Percentiles rank a stretch among this genome's conserved stretches.
Conservation (phyloP, 2,888 invertebrate species). For the Caenorhabditis wallacei region DNA sequence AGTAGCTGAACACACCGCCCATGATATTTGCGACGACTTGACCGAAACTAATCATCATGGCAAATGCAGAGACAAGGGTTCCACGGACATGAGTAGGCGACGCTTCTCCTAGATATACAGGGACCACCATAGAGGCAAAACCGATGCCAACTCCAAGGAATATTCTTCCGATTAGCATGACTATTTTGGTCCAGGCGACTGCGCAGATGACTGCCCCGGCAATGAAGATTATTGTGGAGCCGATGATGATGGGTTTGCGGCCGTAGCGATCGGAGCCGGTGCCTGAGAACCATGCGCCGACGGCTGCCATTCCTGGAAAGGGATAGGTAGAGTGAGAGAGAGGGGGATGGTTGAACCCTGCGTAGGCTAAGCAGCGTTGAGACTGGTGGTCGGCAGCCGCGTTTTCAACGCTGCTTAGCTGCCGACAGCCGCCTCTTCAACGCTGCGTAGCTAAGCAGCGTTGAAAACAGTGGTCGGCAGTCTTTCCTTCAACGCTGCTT, state of each 20-base stretch:
- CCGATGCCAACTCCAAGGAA: constrained; percentile 81
- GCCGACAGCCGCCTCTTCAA: too few relatives aligned
- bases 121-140: constrained; percentile 85
- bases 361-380: too few relatives aligned
- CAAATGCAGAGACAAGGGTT: constrained; percentile 84
- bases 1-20: constrained; percentile 85
- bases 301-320: constrained; percentile 82
- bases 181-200: constrained; percentile 72
- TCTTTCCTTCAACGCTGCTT: too few relatives aligned
- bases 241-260: constrained; percentile 85
- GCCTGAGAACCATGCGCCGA: constrained; percentile 82
- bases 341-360: too few relatives aligned
- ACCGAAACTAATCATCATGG: constrained; percentile 84
- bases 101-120: constrained; percentile 86
- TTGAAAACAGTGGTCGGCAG: too few relatives aligned
- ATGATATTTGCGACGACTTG: constrained; percentile 85
- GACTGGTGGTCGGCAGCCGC: too few relatives aligned
- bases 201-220: constrained; percentile 84
- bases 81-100: constrained; percentile 85
- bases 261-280: constrained; percentile 85
- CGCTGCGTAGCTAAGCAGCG: too few relatives aligned
- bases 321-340: too few relatives aligned
- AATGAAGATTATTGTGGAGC: constrained; percentile 84
- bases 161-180: constrained; percentile 77
- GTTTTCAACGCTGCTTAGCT: too few relatives aligned